phyloP scores from a whole-genome alignment of 2,888 invertebrate species.

The Chalcosyrphus nemorum region DNA sequence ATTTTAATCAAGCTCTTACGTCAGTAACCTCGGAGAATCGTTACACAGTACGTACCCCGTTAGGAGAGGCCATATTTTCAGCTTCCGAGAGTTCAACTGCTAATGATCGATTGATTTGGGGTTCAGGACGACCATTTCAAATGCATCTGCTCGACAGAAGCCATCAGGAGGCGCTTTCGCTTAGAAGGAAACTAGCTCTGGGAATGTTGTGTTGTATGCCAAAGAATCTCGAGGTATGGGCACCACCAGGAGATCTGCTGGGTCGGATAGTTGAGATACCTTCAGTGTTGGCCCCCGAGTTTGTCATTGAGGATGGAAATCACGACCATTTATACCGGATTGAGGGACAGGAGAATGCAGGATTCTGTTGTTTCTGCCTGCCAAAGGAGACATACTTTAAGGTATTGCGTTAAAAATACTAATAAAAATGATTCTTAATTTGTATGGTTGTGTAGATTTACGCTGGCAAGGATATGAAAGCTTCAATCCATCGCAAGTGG shows the following conservation, averaged over 20 bases:
- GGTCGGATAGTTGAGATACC: constrained; percentile 88
- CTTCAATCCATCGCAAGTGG: constrained; percentile 88
- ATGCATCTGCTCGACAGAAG: constrained; percentile 92
- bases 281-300: constrained; percentile 86
- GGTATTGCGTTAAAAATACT: too few relatives aligned
- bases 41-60: constrained; percentile 87
- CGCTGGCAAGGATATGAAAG: constrained; percentile 79
- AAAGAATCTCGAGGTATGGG: constrained; percentile 87
- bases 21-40: constrained; percentile 87
- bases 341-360: constrained; percentile 86
- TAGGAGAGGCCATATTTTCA: constrained; percentile 89
- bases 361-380: constrained; percentile 83
- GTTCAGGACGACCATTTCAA: constrained; percentile 86
- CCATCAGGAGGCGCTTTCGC: constrained; percentile 91
- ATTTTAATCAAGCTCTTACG: constrained; percentile 76
- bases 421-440: too few relatives aligned
- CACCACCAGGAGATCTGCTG: constrained; percentile 87
- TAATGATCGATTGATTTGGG: constrained; percentile 87
- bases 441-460: constrained; percentile 82
- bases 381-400: constrained; percentile 79
- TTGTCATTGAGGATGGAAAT: constrained; percentile 86
- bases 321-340: constrained; percentile 87
- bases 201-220: constrained; percentile 87
- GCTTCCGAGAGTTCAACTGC: constrained; percentile 87
- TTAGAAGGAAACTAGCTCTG: constrained; percentile 87